Conservation (phyloP, 2,113 vertebrate species). For the Aptenodytes forsteri region DNA sequence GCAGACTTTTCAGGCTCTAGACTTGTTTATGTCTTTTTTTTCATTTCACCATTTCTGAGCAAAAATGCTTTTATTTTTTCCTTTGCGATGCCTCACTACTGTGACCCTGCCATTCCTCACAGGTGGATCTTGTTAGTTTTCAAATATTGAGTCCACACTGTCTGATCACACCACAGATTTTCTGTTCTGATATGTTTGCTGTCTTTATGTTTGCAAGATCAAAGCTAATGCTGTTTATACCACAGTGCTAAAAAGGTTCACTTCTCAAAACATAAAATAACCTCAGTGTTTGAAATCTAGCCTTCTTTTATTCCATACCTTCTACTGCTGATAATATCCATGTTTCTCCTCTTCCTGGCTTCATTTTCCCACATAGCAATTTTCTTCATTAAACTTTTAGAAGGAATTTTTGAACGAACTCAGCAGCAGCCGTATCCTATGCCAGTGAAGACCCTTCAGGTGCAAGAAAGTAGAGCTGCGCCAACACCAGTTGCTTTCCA, state of each 20-base stretch:
- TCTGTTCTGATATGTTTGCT: slow-evolving; percentile 15
- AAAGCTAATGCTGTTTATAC: slow-evolving; percentile 18
- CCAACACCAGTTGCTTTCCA: background rate
- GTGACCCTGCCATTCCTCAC: slow-evolving; percentile 34
- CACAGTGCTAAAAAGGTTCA: background rate
- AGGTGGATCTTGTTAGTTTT: slow-evolving; percentile 43
- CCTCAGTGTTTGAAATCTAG: background rate
- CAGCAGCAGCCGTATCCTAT: background rate
- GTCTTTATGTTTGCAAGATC: slow-evolving; percentile 38
- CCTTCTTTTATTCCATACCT: background rate
- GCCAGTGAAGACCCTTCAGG: background rate
- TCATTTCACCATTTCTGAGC: background rate
- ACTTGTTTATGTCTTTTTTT: background rate
- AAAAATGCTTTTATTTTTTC: slow-evolving; percentile 34
- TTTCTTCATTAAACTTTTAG: background rate
- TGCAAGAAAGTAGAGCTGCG: background rate
- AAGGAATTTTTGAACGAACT: background rate
- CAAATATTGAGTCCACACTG: slow-evolving; percentile 38
- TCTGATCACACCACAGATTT: slow-evolving; percentile 27
- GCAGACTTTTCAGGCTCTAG: slow-evolving; percentile 5
- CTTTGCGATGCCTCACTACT: slow-evolving; percentile 9
- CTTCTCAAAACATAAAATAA: slow-evolving; percentile 12
- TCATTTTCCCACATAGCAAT: background rate
- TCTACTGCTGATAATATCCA: background rate
- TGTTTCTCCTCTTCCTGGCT: background rate